A percentile compares a stretch with the other conserved stretches of the same genome.
phyloP scores from a whole-genome alignment of 2,113 vertebrate genomes.

The Microcebus ravelobensis region DNA sequence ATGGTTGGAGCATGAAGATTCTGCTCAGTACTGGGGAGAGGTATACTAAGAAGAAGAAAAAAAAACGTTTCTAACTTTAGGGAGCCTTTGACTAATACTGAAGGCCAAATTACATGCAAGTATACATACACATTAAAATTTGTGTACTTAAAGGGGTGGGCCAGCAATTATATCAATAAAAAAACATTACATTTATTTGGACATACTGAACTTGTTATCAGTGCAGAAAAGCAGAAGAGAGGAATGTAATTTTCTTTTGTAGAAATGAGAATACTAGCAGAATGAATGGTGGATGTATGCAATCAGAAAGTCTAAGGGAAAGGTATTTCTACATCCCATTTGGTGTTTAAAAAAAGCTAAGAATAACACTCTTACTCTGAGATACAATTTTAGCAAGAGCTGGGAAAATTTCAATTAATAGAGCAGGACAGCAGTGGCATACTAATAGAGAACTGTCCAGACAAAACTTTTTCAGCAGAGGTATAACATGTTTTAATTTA shows the following conservation, averaged over 20 bases:
- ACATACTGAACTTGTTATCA: not conserved
- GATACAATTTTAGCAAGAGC: not conserved
- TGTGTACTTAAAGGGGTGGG: not conserved
- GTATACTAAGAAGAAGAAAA: not conserved
- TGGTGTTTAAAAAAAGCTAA: not conserved
- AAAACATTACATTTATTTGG: not conserved
- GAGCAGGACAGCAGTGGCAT: too few relatives aligned
- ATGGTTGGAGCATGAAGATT: not conserved
- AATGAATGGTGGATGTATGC: not conserved
- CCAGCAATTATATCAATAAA: not conserved
- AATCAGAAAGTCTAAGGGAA: not conserved
- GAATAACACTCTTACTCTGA: too few relatives aligned
- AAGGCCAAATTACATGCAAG: not conserved
- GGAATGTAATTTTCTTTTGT: not conserved
- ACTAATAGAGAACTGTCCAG: not conserved
- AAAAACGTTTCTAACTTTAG: not conserved
- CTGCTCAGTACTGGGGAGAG: not conserved
- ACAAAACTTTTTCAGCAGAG: not conserved
- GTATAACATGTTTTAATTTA: not conserved
- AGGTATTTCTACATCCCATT: not conserved
- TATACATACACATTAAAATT: not conserved
- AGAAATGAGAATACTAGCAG: not conserved
- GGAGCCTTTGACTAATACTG: not conserved
- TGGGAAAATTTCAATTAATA: not conserved
- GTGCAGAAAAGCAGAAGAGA: not conserved